Evolutionary conservation across 2,888 invertebrate genomes (phyloP), one percentile per base, ranked within the genome.

Genomic region (Ormyrus labotus): DNA sequence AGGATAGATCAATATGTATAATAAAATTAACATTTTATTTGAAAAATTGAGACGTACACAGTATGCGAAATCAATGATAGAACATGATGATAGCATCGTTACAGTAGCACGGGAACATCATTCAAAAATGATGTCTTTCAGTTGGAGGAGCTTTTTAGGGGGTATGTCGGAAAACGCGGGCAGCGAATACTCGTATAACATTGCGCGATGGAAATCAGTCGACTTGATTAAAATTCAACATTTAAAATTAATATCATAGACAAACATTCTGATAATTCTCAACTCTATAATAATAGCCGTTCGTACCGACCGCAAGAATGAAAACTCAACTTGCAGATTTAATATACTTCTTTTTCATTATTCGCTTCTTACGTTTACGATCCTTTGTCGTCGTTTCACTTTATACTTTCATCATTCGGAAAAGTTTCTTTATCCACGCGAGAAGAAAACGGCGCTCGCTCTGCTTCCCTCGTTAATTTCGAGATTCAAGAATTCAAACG

Each of bases 1-100:
- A 34, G 34, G 4, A 19, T 34, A 34, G 4, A 34, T 34, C 34
- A 34, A 34, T 51, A 19, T 50, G 48, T 87, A 83, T 88, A 89
- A 87, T 88, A 87, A 89, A 89, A 89, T 88, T 87, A 89, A 88
- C 86, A 86, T 88, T 89, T 89, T 88, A 89, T 89, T 89, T 86
- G 85, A 88, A 88, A 89, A 88, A 88, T 88, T 86, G 86, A 89
- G 86, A 87, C 86, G 84, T 89, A 87, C 87, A 89, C 85, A 88
- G 87, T 88, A 34, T 87, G 87, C 87, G 86, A 89, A 89, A 88
- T 89, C 85, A 88, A 87, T 86, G 84, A 84, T 87, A 87, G 86
- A 86, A 87, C 85, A 75, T 86, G 84, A 78, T 84, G 84, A 85
- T 87, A 88, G 87, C 87, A 88, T 87, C 87, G 86, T 87, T 84